A percentile compares a stretch with the other conserved stretches of the same genome.
These are phyloP conservation scores for Talpa occidentalis DNA, from an alignment of 2,113 vertebrate genomes.

Conservation along the genomic window DNA sequence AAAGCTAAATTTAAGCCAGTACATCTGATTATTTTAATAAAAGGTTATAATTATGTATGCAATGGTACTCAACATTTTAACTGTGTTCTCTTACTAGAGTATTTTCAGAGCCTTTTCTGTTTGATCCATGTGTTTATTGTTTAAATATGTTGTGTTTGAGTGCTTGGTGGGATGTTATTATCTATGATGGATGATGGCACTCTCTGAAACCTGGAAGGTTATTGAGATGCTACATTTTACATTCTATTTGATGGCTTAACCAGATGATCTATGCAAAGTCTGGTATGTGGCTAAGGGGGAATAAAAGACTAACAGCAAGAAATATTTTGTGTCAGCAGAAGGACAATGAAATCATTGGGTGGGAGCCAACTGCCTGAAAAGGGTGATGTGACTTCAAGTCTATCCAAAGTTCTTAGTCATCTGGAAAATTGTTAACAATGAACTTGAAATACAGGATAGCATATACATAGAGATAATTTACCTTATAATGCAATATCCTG, in stretches of 20 bases:
- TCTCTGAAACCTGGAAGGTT: conserved; percentile 56
- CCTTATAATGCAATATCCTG: neutral
- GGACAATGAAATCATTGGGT: neutral
- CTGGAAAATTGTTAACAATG: conserved; percentile 22
- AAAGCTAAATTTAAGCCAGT: neutral
- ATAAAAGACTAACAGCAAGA: neutral
- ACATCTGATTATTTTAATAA: neutral
- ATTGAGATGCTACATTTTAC: conserved; percentile 50
- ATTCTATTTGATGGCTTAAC: conserved; percentile 62
- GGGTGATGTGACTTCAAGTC: neutral
- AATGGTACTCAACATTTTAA: neutral
- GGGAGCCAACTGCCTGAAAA: neutral
- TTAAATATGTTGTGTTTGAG: conserved; percentile 31
- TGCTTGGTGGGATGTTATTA: conserved; percentile 48
- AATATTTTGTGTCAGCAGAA: conserved; percentile 53
- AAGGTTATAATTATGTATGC: neutral
- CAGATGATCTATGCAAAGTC: conserved; percentile 62
- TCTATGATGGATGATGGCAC: conserved; percentile 55
- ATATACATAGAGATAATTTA: neutral
- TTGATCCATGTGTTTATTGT: conserved; percentile 50
- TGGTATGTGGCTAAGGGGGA: neutral
- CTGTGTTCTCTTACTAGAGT: neutral
- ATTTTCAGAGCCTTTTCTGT: conserved; percentile 46
- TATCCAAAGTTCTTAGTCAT: neutral
- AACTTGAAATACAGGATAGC: neutral